These are phyloP conservation scores for Rhineura floridana DNA, from an alignment of 2,113 vertebrate species.

Conservation along the genomic window DNA sequence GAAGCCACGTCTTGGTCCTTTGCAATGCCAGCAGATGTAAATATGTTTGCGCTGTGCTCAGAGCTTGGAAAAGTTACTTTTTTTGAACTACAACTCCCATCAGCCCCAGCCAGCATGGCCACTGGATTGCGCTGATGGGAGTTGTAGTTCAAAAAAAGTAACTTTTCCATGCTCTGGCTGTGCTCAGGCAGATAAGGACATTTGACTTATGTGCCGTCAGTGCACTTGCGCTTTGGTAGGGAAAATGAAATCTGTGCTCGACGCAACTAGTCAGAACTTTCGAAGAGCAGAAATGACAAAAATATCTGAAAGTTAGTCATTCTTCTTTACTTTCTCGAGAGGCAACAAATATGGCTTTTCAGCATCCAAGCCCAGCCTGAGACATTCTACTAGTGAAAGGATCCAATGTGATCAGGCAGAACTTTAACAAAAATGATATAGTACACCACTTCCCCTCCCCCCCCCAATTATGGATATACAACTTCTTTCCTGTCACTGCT, in stretches of 20 bases:
- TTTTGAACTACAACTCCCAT: too few species aligned
- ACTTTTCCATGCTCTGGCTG: too few species aligned
- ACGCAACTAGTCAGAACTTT: constrained; percentile 11
- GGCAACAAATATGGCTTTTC: not conserved
- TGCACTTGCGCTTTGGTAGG: not conserved
- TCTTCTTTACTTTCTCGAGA: not conserved
- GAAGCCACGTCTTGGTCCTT: not conserved
- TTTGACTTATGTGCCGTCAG: constrained; percentile 5
- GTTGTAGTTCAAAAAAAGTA: too few species aligned
- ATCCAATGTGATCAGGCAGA: not conserved
- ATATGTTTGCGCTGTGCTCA: not conserved
- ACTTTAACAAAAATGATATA: not conserved
- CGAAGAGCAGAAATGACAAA: not conserved
- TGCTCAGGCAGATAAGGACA: constrained; percentile 18
- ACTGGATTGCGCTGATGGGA: too few species aligned
- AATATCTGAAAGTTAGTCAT: not conserved
- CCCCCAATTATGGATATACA: not conserved
- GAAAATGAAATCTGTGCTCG: constrained; percentile 3
- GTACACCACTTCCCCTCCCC: too few species aligned
- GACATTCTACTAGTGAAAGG: not conserved
- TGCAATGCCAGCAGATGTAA: constrained; percentile 16
- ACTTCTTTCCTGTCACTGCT: not conserved
- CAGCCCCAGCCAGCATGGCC: too few species aligned
- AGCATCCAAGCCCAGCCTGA: not conserved
- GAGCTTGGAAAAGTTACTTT: too few species aligned